phyloP scores from a whole-genome alignment of 23 tunicate genomes.

The Ascidia mentula region DNA sequence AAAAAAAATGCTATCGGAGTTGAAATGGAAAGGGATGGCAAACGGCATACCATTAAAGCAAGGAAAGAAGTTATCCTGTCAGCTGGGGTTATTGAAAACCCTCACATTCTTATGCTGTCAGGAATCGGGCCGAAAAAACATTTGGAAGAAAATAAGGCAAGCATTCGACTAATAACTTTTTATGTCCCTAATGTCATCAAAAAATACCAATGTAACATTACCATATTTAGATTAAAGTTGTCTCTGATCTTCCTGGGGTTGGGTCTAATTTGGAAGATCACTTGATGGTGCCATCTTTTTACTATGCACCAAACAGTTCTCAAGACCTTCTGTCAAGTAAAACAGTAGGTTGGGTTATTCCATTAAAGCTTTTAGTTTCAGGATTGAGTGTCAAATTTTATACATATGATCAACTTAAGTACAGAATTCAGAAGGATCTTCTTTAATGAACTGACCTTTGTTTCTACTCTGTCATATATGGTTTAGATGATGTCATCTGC shows the following conservation, averaged over 20 bases:
- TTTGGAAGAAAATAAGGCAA: conserved; percentile 23
- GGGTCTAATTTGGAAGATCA: conserved; percentile 55
- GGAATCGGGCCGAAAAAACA: conserved; percentile 49
- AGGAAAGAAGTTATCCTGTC: conserved; percentile 36
- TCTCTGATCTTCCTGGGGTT: conserved; percentile 42
- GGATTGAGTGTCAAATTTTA: no score
- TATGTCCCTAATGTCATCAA: no score
- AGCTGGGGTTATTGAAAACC: conserved; percentile 42
- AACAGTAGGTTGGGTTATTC: background rate
- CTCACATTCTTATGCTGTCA: conserved; percentile 48
- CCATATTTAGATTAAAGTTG: conserved; percentile 16
- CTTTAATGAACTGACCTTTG: no score
- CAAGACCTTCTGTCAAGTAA: background rate
- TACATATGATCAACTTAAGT: no score
- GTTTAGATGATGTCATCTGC: conserved; percentile 5
- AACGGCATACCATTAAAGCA: conserved; percentile 11
- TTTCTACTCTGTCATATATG: no score
- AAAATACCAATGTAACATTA: no score
- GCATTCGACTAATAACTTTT: no score
- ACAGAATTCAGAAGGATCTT: no score
- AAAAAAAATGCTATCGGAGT: conserved; percentile 30
- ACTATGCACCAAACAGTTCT: conserved; percentile 33
- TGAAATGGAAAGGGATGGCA: conserved; percentile 26
- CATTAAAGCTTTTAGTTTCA: no score
- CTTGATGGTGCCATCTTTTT: conserved; percentile 23